Evolutionary conservation across 2,888 invertebrate species (phyloP), one percentile per base, ranked within the genome.

Genomic region (Acronicta leporina): DNA sequence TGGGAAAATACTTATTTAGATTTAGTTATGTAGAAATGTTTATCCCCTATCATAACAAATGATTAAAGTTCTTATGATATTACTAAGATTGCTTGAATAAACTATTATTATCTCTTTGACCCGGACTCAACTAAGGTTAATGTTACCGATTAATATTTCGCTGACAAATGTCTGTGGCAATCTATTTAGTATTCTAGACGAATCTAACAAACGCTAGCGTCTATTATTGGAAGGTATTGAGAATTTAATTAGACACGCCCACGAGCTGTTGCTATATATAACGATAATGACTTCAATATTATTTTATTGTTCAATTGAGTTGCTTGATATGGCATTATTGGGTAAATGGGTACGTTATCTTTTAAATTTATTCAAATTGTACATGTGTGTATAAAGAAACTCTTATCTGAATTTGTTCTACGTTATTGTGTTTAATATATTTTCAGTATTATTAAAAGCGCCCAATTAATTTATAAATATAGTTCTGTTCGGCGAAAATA

Each of bases 51-150:
- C 15, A 30, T 27, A 8, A 16, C 1, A 20, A 33, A 27, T 7
- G 13, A 51, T 41, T 14, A 11, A 33, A 20, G 11, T 42, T 25
- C 15, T 33, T 52, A 67, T 52, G 8, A 11, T 43, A 53, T 16
- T 40, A 9, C 38, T 62, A 67, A 61, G 20, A 41, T 41, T 53
- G 42, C 55, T 60, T 69, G 61, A 56, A 35, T 67, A 40, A 51
- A 44, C 41, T 45, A 57, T 73, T 64, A 67, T 78, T 63, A 53
- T 46, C 46, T 44, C 51, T 51, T 7, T 79, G 77, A 77, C 76
- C 77, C 76, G 77, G 74, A 76, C 68, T 56, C 67, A 35, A 38
- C 43, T 61, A 68, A 68, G 66, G 68, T 68, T 75, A 73, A 63
- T 45, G 27, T 55, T 57, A 56, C 14, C 16, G 66, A 72, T 77